phyloP scores from a whole-genome alignment of 2,888 invertebrate species.

The Nezara viridula region DNA sequence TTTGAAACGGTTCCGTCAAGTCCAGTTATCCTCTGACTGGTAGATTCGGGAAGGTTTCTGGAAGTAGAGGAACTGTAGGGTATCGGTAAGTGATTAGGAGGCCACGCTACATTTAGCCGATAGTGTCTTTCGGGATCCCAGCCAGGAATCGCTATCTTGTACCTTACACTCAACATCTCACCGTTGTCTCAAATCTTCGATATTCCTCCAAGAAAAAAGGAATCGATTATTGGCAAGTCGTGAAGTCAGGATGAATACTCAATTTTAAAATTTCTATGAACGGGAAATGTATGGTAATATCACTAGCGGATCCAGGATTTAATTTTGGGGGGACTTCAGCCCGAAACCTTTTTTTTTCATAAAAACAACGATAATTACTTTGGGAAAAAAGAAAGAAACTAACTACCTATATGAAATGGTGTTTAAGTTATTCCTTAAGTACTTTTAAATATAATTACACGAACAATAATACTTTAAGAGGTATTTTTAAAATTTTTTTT shows the following conservation, averaged over 20 bases:
- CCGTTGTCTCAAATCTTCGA: neutral
- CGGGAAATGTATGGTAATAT: neutral
- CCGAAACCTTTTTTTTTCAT: too few relatives aligned
- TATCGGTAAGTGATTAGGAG: slow-evolving; percentile 43
- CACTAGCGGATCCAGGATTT: too few relatives aligned
- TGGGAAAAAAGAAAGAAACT: too few relatives aligned
- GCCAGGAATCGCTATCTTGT: neutral
- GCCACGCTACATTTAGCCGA: slow-evolving; percentile 32
- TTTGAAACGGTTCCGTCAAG: too few relatives aligned
- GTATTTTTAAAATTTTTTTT: too few relatives aligned
- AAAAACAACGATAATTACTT: too few relatives aligned
- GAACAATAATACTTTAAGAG: too few relatives aligned
- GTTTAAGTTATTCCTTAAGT: too few relatives aligned
- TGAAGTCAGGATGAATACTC: neutral
- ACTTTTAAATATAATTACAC: too few relatives aligned
- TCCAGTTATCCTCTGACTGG: neutral
- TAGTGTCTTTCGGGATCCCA: neutral
- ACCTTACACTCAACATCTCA: neutral
- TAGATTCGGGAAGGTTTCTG: neutral
- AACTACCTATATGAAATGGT: too few relatives aligned
- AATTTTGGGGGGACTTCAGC: too few relatives aligned
- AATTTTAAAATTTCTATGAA: neutral
- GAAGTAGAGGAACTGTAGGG: neutral
- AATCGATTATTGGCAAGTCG: neutral
- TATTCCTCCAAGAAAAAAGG: neutral